phyloP scores from a whole-genome alignment of 2,888 invertebrate species.

The Drosophila anceps region DNA sequence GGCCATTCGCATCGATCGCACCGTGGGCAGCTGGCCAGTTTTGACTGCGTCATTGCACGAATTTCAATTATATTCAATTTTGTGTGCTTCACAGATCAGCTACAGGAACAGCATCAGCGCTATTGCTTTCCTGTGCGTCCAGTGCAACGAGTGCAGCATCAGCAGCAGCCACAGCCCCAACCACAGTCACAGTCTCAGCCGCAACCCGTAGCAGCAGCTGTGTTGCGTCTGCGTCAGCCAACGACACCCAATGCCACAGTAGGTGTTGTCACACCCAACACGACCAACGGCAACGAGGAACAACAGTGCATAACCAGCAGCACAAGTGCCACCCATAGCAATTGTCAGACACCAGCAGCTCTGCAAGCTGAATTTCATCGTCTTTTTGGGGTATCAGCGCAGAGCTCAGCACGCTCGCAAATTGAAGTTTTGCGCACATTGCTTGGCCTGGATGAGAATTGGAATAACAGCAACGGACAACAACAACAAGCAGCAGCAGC shows the following conservation, averaged over 20 bases:
- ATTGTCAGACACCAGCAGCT: conserved; percentile 20
- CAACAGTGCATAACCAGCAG: conserved; percentile 34
- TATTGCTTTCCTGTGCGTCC: conserved; percentile 85
- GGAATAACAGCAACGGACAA: conserved; percentile 51
- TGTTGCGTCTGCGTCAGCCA: conserved; percentile 63
- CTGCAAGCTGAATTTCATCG: conserved; percentile 58
- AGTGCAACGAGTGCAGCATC: conserved; percentile 81
- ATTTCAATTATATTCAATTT: conserved; percentile 20
- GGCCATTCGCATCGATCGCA: conserved; percentile 33
- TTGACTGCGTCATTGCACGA: conserved; percentile 46
- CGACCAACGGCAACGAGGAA: conserved; percentile 67
- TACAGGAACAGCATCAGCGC: conserved; percentile 83
- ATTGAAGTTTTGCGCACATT: conserved; percentile 63
- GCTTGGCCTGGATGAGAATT: conserved; percentile 70
- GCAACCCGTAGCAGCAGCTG: conserved; percentile 32
- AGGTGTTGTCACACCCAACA: conserved; percentile 81
- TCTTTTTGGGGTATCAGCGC: conserved; percentile 44
- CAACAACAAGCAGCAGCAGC: conserved; percentile 38
- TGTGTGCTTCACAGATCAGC: conserved; percentile 61
- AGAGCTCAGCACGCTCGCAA: conserved; percentile 55
- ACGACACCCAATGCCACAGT: conserved; percentile 81
- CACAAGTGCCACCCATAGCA: conserved; percentile 17
- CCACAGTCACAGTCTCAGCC: conserved; percentile 27
- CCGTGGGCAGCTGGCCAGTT: conserved; percentile 60
- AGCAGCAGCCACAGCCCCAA: conserved; percentile 41